phyloP scores from a whole-genome alignment of 2,113 vertebrate genomes.

The Psittacus erithacus region DNA sequence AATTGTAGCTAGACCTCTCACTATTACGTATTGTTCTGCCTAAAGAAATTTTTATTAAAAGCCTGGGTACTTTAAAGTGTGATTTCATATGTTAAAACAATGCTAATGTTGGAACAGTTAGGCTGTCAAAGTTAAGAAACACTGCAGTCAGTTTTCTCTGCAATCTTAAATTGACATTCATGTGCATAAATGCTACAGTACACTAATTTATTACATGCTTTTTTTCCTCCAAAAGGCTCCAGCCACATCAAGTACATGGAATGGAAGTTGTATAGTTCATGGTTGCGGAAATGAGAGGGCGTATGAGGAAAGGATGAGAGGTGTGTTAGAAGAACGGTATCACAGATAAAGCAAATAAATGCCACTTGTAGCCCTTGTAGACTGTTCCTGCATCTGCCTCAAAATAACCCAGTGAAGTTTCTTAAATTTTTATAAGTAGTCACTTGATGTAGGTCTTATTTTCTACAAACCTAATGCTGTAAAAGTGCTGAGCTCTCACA shows the following conservation, averaged over 20 bases:
- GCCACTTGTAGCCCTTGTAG: background rate
- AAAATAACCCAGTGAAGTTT: background rate
- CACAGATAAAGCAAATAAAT: background rate
- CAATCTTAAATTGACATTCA: background rate
- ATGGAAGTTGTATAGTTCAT: background rate
- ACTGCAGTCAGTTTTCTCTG: background rate
- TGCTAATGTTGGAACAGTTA: background rate
- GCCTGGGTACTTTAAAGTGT: background rate
- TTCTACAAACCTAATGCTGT: background rate
- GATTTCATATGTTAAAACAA: background rate
- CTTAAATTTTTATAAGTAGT: conserved; percentile 27
- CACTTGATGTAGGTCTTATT: background rate
- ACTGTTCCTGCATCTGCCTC: background rate
- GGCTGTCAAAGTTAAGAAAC: background rate
- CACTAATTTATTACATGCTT: background rate
- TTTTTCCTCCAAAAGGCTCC: background rate
- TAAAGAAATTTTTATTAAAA: background rate
- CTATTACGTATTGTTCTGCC: background rate
- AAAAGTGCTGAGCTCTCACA: background rate
- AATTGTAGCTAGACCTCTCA: background rate
- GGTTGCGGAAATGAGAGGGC: background rate
- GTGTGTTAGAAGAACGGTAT: background rate
- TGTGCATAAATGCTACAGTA: background rate
- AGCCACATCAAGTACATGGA: background rate
- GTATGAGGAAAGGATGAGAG: background rate